Base-by-base conservation (phyloP, 2,888 invertebrate species). In the Rhagonycha lutea region DNA sequence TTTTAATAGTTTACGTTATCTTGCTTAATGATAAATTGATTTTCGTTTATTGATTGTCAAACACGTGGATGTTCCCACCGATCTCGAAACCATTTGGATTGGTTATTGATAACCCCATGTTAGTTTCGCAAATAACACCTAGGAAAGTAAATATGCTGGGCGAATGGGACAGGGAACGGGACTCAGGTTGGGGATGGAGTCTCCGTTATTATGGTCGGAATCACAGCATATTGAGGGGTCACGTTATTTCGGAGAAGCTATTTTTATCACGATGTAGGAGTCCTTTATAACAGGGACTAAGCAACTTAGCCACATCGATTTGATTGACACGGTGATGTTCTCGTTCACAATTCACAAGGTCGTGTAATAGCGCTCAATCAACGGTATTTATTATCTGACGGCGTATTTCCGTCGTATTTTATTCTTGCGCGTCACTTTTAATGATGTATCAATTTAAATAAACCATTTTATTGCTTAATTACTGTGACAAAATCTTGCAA, bases 31-130 rank as follows among this genome's bases (percentile, higher is more conserved):
- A 63, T 24, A 23, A 12, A 81, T 81, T 70, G 82, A 83, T 83
- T 83, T 80, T 80, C 76, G 79, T 81, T 78, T 83, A 84, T 83
- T 82, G 84, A 84, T 83, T 82, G 83, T 82, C 82, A 77, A 79
- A 73, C 81, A 81, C 82, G 79, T 83, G 81, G 78, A 81, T 75
- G 75, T 80, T 81, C 76, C 68, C 81, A 81, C 78, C 80, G 80
- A 79, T 79, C 72, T 72, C 26, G 67, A 72, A 69, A 72, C 70
- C 70, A 72, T 69, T 72, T 70, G 70, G 61, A 65, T 32, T 26
- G 73, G 62, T 72, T 69, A 71, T 62, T 71, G 74, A 62, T 74
- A 71, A 76, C 29, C 69, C 69, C 72, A 67, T 73, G 68, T 72
- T 63, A 63, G 47, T 23, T 68, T 70, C 68, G 62, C 60, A 71